Percentiles rank a stretch among this genome's conserved stretches.
phyloP scores from a whole-genome alignment of 2,888 invertebrate genomes.

The Pristionchus entomophagus region DNA sequence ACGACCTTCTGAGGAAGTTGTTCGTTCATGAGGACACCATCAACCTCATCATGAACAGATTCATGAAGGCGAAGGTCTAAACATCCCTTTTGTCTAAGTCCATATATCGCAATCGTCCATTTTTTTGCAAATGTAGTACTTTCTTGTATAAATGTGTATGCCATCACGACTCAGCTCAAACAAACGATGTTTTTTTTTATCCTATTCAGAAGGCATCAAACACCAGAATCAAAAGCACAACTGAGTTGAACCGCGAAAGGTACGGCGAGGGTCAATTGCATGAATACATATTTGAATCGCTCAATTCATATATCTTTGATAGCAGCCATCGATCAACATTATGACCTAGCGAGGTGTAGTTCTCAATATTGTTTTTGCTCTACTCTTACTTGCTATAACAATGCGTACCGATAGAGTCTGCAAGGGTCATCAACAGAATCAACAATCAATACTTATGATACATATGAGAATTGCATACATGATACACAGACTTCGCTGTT shows the following conservation, averaged over 20 bases:
- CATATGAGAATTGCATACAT: no score
- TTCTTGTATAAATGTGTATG: no score
- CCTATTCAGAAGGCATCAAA: not conserved
- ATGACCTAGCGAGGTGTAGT: not conserved
- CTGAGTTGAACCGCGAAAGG: slow-evolving; percentile 28
- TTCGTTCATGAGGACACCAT: slow-evolving; percentile 36
- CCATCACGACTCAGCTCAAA: no score
- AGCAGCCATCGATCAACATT: not conserved
- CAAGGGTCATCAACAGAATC: slow-evolving; percentile 12
- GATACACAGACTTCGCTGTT: not conserved
- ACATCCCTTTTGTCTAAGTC: no score
- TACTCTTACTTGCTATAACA: slow-evolving; percentile 10
- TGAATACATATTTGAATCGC: slow-evolving; percentile 6
- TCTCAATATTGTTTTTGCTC: not conserved
- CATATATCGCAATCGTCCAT: no score
- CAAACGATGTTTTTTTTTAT: no score
- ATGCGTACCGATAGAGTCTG: slow-evolving; percentile 1
- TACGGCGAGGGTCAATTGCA: slow-evolving; percentile 18
- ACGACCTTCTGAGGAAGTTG: slow-evolving; percentile 16
- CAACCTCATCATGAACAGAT: slow-evolving; percentile 17
- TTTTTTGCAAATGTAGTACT: no score
- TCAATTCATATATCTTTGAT: not conserved
- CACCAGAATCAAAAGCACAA: slow-evolving; percentile 35
- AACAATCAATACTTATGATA: slow-evolving; percentile 3
- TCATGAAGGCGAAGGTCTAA: slow-evolving; percentile 37